These are phyloP conservation scores for Lethrus apterus DNA, from an alignment of 1,140 invertebrate species.

Conservation along the genomic window DNA sequence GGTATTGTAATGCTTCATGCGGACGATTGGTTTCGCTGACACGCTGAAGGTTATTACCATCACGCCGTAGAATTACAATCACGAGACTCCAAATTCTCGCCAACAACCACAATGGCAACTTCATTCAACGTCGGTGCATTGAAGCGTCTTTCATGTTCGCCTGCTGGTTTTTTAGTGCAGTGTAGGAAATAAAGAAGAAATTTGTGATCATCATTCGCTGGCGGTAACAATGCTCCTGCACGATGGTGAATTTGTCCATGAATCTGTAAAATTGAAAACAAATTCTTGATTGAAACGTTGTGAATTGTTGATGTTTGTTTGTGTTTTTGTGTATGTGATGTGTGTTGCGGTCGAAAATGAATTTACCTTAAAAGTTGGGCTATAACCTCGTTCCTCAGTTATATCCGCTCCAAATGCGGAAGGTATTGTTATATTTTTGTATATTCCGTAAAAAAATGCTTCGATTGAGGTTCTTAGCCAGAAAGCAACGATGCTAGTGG, in stretches of 20 bases:
- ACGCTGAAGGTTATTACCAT: constrained; percentile 21
- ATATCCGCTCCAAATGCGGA: constrained; percentile 24
- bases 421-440: constrained; percentile 29
- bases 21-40: constrained; percentile 22
- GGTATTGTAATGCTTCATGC: constrained; percentile 32
- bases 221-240: constrained; percentile 26
- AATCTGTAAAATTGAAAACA: no score
- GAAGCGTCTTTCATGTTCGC: constrained; percentile 36
- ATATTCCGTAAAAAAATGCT: constrained; percentile 32
- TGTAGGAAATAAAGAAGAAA: constrained; percentile 36
- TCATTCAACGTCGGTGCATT: constrained; percentile 14
- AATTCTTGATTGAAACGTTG: no score
- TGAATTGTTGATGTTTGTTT: no score
- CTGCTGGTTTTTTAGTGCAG: constrained; percentile 36
- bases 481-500: constrained; percentile 32
- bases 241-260: constrained; percentile 40
- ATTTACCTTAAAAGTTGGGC: no score
- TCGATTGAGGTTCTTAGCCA: constrained; percentile 30
- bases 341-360: no score
- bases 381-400: no score
- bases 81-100: constrained; percentile 12
- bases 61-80: constrained; percentile 17
- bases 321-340: no score
- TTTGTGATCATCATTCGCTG: constrained; percentile 25
- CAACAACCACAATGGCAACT: constrained; percentile 15